These are phyloP conservation scores for Fragum whitleyi DNA, from an alignment of 2,888 invertebrate species.

Conservation along the genomic window DNA sequence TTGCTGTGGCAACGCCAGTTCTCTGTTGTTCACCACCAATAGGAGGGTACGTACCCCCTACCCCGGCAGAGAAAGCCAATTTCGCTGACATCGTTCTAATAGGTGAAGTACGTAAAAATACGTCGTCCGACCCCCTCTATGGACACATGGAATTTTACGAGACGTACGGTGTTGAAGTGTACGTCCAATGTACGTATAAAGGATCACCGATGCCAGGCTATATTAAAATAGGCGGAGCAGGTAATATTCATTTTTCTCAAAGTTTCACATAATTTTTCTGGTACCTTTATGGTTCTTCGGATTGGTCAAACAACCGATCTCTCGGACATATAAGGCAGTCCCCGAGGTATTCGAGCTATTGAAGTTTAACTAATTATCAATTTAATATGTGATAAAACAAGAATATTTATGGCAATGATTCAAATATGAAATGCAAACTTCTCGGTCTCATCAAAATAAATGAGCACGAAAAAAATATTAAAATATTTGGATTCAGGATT, in stretches of 20 bases:
- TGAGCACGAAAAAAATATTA: too few relatives aligned
- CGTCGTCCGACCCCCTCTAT: slow-evolving; percentile 36
- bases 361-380: too few relatives aligned
- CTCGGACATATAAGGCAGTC: neutral
- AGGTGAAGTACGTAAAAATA: slow-evolving; percentile 37
- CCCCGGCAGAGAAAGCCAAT: slow-evolving; percentile 34
- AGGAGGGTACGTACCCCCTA: slow-evolving; percentile 46
- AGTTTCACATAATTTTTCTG: too few relatives aligned
- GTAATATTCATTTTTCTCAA: slow-evolving; percentile 19
- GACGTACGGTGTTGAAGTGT: slow-evolving; percentile 46
- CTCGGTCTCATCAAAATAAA: too few relatives aligned
- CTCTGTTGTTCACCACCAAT: slow-evolving; percentile 43
- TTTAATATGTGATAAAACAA: neutral
- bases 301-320: too few relatives aligned
- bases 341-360: too few relatives aligned
- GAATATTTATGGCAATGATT: too few relatives aligned
- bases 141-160: slow-evolving; percentile 3
- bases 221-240: slow-evolving; percentile 54
- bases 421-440: too few relatives aligned
- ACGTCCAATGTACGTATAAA: slow-evolving; percentile 54
- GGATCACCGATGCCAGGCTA: slow-evolving; percentile 34
- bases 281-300: neutral
- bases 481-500: too few relatives aligned
- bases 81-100: slow-evolving; percentile 39
- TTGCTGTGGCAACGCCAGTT: slow-evolving; percentile 10